Conservation (phyloP, 2,113 vertebrate species). For the Scatophagus argus region DNA sequence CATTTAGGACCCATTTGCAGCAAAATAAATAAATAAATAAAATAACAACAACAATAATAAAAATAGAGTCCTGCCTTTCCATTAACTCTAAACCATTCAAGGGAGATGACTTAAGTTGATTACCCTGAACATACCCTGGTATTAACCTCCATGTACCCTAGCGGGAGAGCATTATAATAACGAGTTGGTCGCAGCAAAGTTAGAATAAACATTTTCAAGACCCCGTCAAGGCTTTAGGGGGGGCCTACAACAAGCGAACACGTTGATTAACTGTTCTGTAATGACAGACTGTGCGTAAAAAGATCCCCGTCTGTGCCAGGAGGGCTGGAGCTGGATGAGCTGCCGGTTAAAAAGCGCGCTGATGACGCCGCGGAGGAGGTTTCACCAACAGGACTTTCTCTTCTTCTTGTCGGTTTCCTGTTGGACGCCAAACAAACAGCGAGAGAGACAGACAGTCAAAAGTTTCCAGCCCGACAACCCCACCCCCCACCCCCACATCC, state of each 20-base stretch:
- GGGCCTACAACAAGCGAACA: constrained; percentile 26
- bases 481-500: no score
- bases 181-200: constrained; percentile 22
- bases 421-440: constrained; percentile 13
- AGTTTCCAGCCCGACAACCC: constrained; percentile 16
- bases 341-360: constrained; percentile 53
- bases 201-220: constrained; percentile 11
- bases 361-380: constrained; percentile 58
- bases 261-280: constrained; percentile 53
- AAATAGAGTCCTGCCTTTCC: neutral
- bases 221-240: neutral
- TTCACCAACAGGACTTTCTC: constrained; percentile 51
- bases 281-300: constrained; percentile 52
- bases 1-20: constrained; percentile 38
- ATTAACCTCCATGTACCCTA: constrained; percentile 45
- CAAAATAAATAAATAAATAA: no score
- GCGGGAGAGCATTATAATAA: constrained; percentile 22
- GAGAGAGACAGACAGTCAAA: neutral
- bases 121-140: constrained; percentile 33
- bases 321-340: constrained; percentile 23
- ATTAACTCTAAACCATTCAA: neutral
- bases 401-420: constrained; percentile 48
- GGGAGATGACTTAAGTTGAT: neutral
- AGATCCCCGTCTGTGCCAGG: neutral
- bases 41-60: no score